These are phyloP conservation scores for Pitangus sulphuratus DNA, from an alignment of 2,797 vertebrate species.

Conservation along the genomic window DNA sequence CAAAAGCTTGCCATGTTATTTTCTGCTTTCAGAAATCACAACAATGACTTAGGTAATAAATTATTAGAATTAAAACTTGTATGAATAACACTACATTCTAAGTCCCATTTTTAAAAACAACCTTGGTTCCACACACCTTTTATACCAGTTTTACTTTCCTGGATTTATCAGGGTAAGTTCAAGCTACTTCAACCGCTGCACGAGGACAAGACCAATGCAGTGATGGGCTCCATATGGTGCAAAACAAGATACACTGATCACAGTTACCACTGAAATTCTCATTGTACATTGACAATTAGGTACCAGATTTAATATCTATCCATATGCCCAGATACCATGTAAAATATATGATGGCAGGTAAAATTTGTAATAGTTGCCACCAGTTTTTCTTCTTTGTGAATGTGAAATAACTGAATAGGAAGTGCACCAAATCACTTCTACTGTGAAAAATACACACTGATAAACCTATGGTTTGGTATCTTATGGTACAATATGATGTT, in stretches of 20 bases:
- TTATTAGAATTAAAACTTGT: not conserved
- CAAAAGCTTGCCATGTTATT: not conserved
- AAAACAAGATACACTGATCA: not conserved
- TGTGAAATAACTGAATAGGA: not conserved
- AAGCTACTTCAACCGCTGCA: not conserved
- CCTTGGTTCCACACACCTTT: not conserved
- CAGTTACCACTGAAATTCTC: not conserved
- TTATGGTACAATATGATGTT: not conserved
- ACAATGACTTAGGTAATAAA: not conserved
- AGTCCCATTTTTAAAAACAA: not conserved
- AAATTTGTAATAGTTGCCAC: not conserved
- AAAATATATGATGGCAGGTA: not conserved
- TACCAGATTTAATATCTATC: not conserved
- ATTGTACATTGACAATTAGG: not conserved
- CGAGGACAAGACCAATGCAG: not conserved
- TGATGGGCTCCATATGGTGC: not conserved
- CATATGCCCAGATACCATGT: not conserved
- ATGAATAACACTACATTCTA: not conserved
- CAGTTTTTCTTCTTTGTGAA: not conserved
- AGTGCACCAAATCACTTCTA: not conserved
- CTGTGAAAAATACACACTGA: not conserved
- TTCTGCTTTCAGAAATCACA: not conserved
- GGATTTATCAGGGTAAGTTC: not conserved
- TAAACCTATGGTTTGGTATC: accelerated
- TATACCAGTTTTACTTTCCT: not conserved